Evolutionary conservation across 35 echinoderm and acorn worm genomes (phyloP), one percentile per base, ranked within the genome.

Genomic region (Ophiothrix spiculata): DNA sequence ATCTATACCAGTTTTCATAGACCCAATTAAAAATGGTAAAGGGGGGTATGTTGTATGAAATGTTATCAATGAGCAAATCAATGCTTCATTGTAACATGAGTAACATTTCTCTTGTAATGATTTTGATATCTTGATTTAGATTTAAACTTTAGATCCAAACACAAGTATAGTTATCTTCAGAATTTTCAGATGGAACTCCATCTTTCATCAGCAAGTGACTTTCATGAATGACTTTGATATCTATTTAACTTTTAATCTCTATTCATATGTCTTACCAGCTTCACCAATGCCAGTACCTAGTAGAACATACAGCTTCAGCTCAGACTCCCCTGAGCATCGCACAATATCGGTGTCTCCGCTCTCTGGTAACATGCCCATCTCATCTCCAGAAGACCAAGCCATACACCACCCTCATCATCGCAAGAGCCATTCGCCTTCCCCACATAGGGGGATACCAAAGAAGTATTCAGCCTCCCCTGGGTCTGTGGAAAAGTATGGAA

Each of bases 221-320:
- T 11, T 54, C 45, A 54, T 54, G 21, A 8, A 11, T 54, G 45
- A 54, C 45, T 54, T 21, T 54, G 45, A 54, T 11, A 54, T 11
- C 8, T 21, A 54, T 54, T 21, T 54, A 8, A 54, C 8, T 8
- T 54, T 8, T 11, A 11, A 8, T 11, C 29, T 69, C 60, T 2
- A 25, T 15, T 12, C 10, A 4, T 41, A 38, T 25, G 34, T 19
- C 37, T 80, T 82, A 39, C 79, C 75, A 94, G 92, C 96, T 38
- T 91, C 96, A 74, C 96, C 96, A 41, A 85, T 99, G 73, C 96
- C 96, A 83, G 96, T 99, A 56, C 96, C 96, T 37, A 88, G 84
- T 76, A 74, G 96, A 36, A 91, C 89, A 0, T 83, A 87, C 38
- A 91, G 92, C 42, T 94, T 84, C 54, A 81, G 81, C 41, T 93